These are phyloP conservation scores for Pristionchus exspectatus DNA, from an alignment of 2,888 invertebrate species.

Conservation along the genomic window DNA sequence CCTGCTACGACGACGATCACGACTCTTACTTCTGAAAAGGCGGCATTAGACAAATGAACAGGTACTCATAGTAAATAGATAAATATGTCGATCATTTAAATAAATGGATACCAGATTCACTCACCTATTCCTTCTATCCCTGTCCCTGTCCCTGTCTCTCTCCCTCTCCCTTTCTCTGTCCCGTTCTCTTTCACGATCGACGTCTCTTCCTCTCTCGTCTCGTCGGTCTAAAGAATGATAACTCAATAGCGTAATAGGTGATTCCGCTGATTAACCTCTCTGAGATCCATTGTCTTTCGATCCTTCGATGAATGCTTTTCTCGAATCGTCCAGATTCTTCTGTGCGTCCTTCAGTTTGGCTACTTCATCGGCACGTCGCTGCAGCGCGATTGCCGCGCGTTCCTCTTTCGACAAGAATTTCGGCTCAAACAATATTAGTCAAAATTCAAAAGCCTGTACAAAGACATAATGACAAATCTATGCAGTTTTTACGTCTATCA, in stretches of 20 bases:
- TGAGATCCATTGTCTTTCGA: constrained; percentile 69
- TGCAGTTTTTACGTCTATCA: background rate
- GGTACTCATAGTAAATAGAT: background rate
- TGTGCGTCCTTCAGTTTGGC: constrained; percentile 87
- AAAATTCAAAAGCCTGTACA: background rate
- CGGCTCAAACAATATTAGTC: constrained; percentile 82
- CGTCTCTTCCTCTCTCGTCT: constrained; percentile 67
- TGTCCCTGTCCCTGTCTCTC: constrained; percentile 79
- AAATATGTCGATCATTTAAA: background rate
- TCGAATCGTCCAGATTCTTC: constrained; percentile 84
- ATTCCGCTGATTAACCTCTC: background rate
- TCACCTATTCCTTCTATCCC: constrained; percentile 18
- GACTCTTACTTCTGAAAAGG: constrained; percentile 19
- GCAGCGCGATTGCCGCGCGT: constrained; percentile 91
- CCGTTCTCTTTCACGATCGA: constrained; percentile 68
- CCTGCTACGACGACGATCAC: constrained; percentile 59
- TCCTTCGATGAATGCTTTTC: constrained; percentile 81
- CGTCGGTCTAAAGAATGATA: constrained; percentile 58
- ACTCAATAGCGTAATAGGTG: background rate
- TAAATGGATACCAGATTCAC: background rate
- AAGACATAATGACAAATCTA: background rate
- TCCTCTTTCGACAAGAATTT: constrained; percentile 97
- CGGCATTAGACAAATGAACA: too few relatives aligned
- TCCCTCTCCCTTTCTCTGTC: constrained; percentile 62
- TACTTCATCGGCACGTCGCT: constrained; percentile 90